Evolutionary conservation across 2,113 vertebrate genomes (phyloP).

Genomic region (Colius striatus): DNA sequence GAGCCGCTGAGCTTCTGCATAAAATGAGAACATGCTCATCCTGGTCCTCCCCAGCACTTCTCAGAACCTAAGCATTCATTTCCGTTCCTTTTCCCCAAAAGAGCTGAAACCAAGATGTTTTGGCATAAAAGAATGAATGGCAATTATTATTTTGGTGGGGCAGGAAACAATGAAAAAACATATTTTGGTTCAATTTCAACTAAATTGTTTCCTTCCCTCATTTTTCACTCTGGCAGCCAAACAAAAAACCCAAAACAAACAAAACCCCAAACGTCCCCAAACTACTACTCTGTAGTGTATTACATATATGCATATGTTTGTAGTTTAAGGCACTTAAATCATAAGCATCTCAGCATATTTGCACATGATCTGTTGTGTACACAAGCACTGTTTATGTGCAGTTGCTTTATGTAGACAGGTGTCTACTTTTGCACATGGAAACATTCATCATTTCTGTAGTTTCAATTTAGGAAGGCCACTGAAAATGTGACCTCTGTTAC

Average conservation of each 20-base stretch:
- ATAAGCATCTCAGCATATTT: slow-evolving; percentile 13
- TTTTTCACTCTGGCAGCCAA: slow-evolving; percentile 47
- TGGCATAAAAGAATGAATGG: slow-evolving; percentile 8
- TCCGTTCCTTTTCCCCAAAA: background rate
- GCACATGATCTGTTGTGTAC: slow-evolving; percentile 9
- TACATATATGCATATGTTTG: slow-evolving; percentile 45
- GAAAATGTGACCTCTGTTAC: slow-evolving; percentile 36
- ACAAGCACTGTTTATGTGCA: background rate
- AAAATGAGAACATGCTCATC: background rate
- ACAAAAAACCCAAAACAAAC: background rate
- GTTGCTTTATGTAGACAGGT: slow-evolving; percentile 33
- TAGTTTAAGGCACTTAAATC: slow-evolving; percentile 19
- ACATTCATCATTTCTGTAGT: slow-evolving; percentile 56
- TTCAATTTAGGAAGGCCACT: slow-evolving; percentile 30
- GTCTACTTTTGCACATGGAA: slow-evolving; percentile 47
- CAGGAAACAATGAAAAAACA: slow-evolving; percentile 33
- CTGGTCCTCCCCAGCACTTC: background rate
- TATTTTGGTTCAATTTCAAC: slow-evolving; percentile 40
- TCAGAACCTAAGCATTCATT: slow-evolving; percentile 7
- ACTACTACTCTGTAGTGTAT: background rate
- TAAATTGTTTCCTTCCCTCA: slow-evolving; percentile 44
- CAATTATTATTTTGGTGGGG: background rate
- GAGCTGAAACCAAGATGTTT: background rate
- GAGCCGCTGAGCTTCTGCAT: background rate
- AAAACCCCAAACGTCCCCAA: background rate